These are phyloP conservation scores for Mimumesa dahlbomi DNA, from an alignment of 2,888 invertebrate species.

Conservation along the genomic window DNA sequence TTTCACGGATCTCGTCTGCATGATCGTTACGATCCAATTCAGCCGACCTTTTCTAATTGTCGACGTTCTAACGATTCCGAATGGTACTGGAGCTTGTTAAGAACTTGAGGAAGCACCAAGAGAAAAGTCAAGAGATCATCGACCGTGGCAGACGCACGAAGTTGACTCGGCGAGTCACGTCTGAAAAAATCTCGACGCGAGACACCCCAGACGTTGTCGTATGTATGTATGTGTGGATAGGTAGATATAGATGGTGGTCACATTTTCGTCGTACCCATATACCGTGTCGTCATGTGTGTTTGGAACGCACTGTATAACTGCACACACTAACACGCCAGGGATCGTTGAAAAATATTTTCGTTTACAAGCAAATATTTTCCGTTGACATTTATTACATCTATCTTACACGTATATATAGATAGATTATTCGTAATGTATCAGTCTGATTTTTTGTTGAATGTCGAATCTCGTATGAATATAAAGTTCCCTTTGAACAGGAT, in stretches of 20 bases:
- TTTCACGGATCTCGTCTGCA: neutral
- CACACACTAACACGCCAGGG: too few relatives aligned
- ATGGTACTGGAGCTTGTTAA: neutral
- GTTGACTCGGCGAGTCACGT: constrained; percentile 26
- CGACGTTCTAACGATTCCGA: neutral
- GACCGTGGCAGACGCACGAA: constrained; percentile 27
- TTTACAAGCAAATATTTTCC: too few relatives aligned
- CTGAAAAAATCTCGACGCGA: constrained; percentile 35
- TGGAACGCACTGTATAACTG: too few relatives aligned
- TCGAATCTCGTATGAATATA: too few relatives aligned
- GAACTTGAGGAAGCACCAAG: constrained; percentile 15
- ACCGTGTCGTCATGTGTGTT: constrained; percentile 6
- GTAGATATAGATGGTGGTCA: constrained; percentile 14
- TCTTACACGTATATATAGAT: too few relatives aligned
- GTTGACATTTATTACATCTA: too few relatives aligned
- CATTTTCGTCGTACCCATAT: constrained; percentile 11
- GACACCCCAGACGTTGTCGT: constrained; percentile 31
- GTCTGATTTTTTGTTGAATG: too few relatives aligned
- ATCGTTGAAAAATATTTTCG: too few relatives aligned
- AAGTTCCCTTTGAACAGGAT: too few relatives aligned
- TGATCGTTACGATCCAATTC: too few relatives aligned
- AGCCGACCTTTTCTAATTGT: neutral
- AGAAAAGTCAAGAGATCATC: constrained; percentile 36
- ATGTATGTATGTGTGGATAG: constrained; percentile 4
- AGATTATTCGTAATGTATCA: too few relatives aligned